Conservation (phyloP, 2,888 invertebrate genomes). For the Sepioteuthis lessoniana region DNA sequence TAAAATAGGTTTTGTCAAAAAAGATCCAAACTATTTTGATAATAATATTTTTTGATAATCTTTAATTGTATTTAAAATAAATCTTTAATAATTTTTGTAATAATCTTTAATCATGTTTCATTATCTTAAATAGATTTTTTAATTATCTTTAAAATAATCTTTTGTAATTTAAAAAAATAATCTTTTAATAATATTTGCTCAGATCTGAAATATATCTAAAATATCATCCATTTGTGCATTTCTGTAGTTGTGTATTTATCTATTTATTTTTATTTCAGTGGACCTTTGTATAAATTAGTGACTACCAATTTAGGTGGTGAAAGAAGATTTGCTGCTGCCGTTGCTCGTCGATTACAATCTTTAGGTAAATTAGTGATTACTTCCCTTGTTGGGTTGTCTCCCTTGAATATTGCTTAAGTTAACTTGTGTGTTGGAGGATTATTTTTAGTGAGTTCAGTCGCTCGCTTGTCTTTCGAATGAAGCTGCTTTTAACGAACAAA, state of each 20-base stretch:
- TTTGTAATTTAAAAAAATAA: too few species aligned
- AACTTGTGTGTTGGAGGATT: neutral
- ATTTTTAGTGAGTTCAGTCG: neutral
- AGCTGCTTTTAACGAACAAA: too few species aligned
- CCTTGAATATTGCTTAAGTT: neutral
- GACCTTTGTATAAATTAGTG: constrained; percentile 71
- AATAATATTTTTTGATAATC: too few species aligned
- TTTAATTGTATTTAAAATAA: too few species aligned
- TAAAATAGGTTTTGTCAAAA: too few species aligned
- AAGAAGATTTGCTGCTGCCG: constrained; percentile 72
- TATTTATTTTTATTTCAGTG: constrained; percentile 59
- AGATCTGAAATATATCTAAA: neutral
- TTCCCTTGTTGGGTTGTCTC: constrained; percentile 23
- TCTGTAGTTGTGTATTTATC: neutral
- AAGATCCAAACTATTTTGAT: too few species aligned
- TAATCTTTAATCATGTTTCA: too few species aligned
- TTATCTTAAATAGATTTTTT: too few species aligned
- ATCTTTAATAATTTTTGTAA: too few species aligned
- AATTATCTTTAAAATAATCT: too few species aligned
- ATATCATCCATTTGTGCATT: neutral
- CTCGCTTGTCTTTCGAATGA: neutral
- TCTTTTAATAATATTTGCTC: too few species aligned
- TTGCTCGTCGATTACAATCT: constrained; percentile 71
- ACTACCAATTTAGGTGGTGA: constrained; percentile 74
- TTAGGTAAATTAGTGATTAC: constrained; percentile 62